A percentile compares a stretch with the other conserved stretches of the same genome.
Evolutionary conservation across 2,797 vertebrate species (phyloP).

Genomic region (Gadopsis bispinosus): DNA sequence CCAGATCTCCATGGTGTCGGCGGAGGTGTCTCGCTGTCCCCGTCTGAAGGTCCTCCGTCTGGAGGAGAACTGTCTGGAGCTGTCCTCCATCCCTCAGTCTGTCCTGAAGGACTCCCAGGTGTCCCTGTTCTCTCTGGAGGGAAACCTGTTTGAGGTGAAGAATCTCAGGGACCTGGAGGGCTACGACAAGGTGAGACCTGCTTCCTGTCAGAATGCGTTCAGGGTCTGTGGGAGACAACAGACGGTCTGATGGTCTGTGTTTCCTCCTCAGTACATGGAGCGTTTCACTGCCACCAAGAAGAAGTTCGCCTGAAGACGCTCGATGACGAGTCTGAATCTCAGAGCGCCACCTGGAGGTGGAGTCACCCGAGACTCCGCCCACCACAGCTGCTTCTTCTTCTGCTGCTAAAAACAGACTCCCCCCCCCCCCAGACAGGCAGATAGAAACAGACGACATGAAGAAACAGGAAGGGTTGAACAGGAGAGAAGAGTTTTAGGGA

Average conservation of each 20-base stretch:
- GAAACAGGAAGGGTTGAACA: background rate
- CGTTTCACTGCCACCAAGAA: conserved; percentile 98
- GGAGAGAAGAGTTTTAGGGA: too few species aligned
- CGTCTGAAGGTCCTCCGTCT: conserved; percentile 96
- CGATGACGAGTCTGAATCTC: background rate
- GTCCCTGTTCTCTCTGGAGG: conserved; percentile 94
- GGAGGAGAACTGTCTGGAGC: conserved; percentile 97
- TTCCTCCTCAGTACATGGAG: conserved; percentile 92
- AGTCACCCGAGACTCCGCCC: background rate
- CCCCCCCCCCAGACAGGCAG: background rate
- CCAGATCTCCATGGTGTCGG: conserved; percentile 89
- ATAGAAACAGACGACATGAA: background rate
- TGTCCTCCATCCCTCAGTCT: conserved; percentile 90
- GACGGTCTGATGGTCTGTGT: background rate
- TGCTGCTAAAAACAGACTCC: conserved; percentile 7
- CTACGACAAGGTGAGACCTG: conserved; percentile 90
- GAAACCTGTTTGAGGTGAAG: conserved; percentile 98
- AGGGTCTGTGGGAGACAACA: background rate
- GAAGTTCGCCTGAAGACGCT: conserved; percentile 91
- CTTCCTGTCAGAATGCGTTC: background rate
- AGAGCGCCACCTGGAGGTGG: conserved; percentile 5
- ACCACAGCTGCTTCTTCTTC: conserved; percentile 19
- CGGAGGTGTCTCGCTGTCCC: conserved; percentile 90
- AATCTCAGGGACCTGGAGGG: conserved; percentile 92
- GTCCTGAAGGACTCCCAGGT: conserved; percentile 93